Evolutionary conservation across 2,888 invertebrate species (phyloP).

Genomic region (Cheilosia pagana): DNA sequence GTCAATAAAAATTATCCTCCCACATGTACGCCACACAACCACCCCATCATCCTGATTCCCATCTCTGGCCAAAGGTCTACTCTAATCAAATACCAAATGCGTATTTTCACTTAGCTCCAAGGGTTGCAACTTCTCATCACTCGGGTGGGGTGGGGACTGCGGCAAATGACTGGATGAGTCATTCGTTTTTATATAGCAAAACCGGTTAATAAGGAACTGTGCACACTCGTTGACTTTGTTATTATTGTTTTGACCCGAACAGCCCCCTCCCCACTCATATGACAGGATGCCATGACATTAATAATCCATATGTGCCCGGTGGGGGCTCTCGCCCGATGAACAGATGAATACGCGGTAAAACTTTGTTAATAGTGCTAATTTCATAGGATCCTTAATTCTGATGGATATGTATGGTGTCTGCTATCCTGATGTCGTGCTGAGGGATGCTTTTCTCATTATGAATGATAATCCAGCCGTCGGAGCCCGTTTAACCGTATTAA

Average conservation of each 20-base stretch:
- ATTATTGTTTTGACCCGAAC: constrained; percentile 49
- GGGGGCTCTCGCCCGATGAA: constrained; percentile 5
- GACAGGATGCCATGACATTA: constrained; percentile 10
- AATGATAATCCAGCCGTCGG: constrained; percentile 32
- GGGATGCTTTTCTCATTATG: constrained; percentile 32
- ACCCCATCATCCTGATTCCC: constrained; percentile 22
- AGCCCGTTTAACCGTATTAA: not conserved
- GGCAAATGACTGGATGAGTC: constrained; percentile 39
- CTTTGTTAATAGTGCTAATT: constrained; percentile 47
- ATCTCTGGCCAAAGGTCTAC: constrained; percentile 38
- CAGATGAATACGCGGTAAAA: constrained; percentile 1
- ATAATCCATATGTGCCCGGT: constrained; percentile 43
- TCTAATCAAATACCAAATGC: constrained; percentile 49
- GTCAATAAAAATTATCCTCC: constrained; percentile 33
- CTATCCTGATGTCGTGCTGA: not conserved
- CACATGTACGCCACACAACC: constrained; percentile 20
- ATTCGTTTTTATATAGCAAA: constrained; percentile 61
- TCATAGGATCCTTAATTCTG: constrained; percentile 36
- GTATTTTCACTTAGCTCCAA: constrained; percentile 48
- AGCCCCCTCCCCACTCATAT: constrained; percentile 2
- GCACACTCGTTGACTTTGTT: constrained; percentile 47
- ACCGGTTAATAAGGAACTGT: constrained; percentile 59
- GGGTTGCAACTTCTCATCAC: constrained; percentile 33
- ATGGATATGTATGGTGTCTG: constrained; percentile 16
- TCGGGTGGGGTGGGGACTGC: not conserved